Evolutionary conservation across 2,888 invertebrate species (phyloP), one percentile per base, ranked within the genome.

Genomic region (Nomada lathburiana): DNA sequence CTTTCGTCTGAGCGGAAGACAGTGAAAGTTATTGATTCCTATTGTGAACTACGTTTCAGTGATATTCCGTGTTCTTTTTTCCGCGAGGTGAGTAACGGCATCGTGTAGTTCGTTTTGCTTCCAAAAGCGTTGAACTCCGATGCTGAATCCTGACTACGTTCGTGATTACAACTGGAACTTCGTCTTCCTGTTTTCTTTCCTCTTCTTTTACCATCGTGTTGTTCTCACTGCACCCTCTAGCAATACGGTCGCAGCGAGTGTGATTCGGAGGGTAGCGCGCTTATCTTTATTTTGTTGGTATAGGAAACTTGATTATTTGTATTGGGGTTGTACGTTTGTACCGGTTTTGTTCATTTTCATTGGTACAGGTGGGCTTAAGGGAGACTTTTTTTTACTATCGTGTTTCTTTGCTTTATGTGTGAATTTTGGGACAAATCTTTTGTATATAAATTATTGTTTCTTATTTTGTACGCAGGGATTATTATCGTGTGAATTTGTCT

Each of bases 11-110:
- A 13, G 42, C 50, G 50, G 29, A 68, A 79, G 74, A 78, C 82
- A 73, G 87, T 81, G 86, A 87, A 84, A 84, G 82, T 85, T 88
- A 89, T 88, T 84, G 88, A 88, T 88, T 87, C 69, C n/a, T 74
- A 82, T 70, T 69, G 78, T 74, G 75, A 80, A 18, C 75, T 63
- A 26, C 76, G 64, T 69, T 80, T 70, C 70, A 78, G 57, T 44
- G 60, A 82, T 42, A 80, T 73, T 75, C 60, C 57, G 70, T 76
- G 64, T 62, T 64, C 53, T 52, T 70, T 65, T 72, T 68, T 79
- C 47, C 47, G 69, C 65, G 23, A 79, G 88, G 87, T 86, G 76
- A 88, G 82, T 75, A 67, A 29, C 65, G 69, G 65, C 57, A 20
- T 18, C 44, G 60, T 50, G 63, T 59, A 55, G 55, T 63, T 68